Base-by-base conservation (phyloP, 2,888 invertebrate species). In the Sesamia inferens region DNA sequence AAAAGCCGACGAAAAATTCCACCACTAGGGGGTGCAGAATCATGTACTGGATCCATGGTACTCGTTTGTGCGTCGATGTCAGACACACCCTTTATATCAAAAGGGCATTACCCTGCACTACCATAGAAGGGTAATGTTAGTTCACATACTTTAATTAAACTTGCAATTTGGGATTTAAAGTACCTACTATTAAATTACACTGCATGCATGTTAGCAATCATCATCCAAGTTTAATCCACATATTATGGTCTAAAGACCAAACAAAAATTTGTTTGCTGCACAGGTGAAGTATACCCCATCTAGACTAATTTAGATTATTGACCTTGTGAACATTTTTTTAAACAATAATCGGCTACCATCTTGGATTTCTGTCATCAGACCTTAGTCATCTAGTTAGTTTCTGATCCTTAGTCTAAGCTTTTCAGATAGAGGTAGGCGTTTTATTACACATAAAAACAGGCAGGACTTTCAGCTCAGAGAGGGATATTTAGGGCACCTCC, bases 71-170 rank as follows among this genome's bases (percentile, higher is more conserved):
- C n/a, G n/a, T n/a, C n/a, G n/a, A n/a, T n/a, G n/a, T n/a, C n/a
- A n/a, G n/a, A n/a, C n/a, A n/a, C n/a, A n/a, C n/a, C n/a, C n/a
- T 2, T 31, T 31, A 31, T 31, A 68, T 76, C 67, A 58, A 64
- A 66, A 59, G 68, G 79, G 71, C 71, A 78, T 68, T 84, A 73
- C 51, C 74, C 81, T 69, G 14, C 58, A 44, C 48, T 48, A 63
- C 62, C 16, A 14, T 57, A 62, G 39, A 13, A 64, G 19, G 16
- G 54, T 39, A 14, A 8, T 62, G 31, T 22, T 42, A 8, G 6
- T 68, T 55, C 48, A 42, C 76, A 44, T 62, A 61, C 31, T 68
- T 48, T 19, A 76, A 55, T 76, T 48, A 61, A 76, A 61, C 24
- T 73, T 24, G n/a, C 51, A 31, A 51, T 19, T 59, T 72, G 42